Conservation (phyloP, 2,113 vertebrate genomes). For the Neodontobutis hainanensis region DNA sequence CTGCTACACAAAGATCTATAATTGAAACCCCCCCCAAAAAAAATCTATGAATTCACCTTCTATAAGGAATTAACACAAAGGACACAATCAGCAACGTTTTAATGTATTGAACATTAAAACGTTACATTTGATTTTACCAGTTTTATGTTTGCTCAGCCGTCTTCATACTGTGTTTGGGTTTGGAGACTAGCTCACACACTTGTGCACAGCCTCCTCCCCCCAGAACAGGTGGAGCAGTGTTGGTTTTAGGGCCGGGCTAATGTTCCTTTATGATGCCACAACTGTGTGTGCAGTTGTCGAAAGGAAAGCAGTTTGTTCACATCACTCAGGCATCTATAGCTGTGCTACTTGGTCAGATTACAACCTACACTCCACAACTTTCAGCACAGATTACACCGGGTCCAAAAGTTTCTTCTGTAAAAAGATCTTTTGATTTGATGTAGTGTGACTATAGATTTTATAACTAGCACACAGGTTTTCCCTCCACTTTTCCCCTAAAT, state of each 20-base stretch:
- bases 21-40: constrained; percentile 3
- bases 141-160: constrained; percentile 31
- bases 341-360: background rate
- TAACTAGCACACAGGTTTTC: too few species aligned
- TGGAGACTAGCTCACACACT: background rate
- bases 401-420: background rate
- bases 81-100: constrained; percentile 11
- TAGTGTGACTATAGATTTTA: too few species aligned
- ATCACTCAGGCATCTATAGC: constrained; percentile 19
- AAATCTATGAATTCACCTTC: background rate
- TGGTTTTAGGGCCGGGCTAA: constrained; percentile 33
- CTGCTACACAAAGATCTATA: constrained; percentile 1
- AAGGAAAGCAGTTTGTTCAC: constrained; percentile 42
- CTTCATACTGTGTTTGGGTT: constrained; percentile 3
- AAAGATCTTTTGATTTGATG: too few species aligned
- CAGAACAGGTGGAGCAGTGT: constrained; percentile 71
- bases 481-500: too few species aligned
- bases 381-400: background rate
- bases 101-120: background rate
- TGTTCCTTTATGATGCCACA: constrained; percentile 50
- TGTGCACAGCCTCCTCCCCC: constrained; percentile 27
- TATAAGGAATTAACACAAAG: constrained; percentile 1
- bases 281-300: constrained; percentile 62
- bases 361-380: background rate
- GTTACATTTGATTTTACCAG: background rate